Percentiles rank a stretch among this genome's conserved stretches.
These are phyloP conservation scores for Leiothrix lutea DNA, from an alignment of 2,113 vertebrate species.

Conservation along the genomic window DNA sequence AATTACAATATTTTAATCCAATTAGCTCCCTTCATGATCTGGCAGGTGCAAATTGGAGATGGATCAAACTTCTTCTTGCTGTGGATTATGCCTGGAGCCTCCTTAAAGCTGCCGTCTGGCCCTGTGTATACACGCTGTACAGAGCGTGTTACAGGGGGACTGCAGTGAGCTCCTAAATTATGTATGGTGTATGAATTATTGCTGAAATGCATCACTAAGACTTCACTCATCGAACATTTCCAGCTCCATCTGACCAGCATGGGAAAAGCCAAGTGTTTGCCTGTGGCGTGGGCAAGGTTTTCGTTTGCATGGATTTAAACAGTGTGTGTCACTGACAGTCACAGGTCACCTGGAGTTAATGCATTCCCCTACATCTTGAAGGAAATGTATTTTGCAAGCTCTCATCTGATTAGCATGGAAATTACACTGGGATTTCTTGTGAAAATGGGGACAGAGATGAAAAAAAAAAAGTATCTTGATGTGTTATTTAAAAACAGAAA, in stretches of 20 bases:
- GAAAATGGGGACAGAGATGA: neutral
- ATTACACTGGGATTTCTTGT: neutral
- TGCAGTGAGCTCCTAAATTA: conserved; percentile 42
- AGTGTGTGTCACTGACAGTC: neutral
- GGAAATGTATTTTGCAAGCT: neutral
- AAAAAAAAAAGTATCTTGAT: neutral
- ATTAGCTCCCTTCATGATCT: conserved; percentile 58
- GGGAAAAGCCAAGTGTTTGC: conserved; percentile 2
- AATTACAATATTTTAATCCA: conserved; percentile 68
- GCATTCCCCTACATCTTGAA: neutral
- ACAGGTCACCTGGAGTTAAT: neutral
- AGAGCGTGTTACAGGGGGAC: neutral
- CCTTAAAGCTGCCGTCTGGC: conserved; percentile 26
- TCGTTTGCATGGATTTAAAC: neutral
- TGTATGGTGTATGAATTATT: conserved; percentile 55
- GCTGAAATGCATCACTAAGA: conserved; percentile 33
- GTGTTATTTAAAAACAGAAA: neutral
- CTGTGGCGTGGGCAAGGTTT: neutral
- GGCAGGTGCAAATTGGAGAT: conserved; percentile 64
- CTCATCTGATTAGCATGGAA: conserved; percentile 26
- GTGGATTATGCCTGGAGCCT: conserved; percentile 47
- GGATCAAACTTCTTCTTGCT: conserved; percentile 42
- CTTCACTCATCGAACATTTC: neutral
- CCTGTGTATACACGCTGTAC: neutral
- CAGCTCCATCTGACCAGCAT: neutral